These are phyloP conservation scores for Dorcus parallelipipedus DNA, from an alignment of 2,888 invertebrate species.

Conservation along the genomic window DNA sequence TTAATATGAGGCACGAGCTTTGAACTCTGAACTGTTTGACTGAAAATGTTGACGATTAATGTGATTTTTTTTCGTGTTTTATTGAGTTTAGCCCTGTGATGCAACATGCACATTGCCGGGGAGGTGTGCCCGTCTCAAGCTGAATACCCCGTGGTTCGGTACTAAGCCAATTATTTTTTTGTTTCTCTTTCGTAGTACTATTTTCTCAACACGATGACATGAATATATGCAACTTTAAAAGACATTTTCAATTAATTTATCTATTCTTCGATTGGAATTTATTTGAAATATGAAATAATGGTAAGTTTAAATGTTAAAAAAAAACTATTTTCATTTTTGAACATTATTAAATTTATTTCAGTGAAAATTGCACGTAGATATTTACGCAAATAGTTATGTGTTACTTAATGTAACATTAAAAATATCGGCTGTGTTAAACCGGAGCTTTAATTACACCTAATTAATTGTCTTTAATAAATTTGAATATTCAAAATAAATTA, in stretches of 20 bases:
- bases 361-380: too few relatives aligned
- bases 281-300: conserved; percentile 42
- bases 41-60: conserved; percentile 19
- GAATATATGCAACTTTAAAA: conserved; percentile 30
- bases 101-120: conserved; percentile 24
- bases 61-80: conserved; percentile 21
- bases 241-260: conserved; percentile 36
- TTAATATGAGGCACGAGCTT: conserved; percentile 18
- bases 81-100: conserved; percentile 19
- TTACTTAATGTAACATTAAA: too few relatives aligned
- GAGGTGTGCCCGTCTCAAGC: conserved; percentile 29
- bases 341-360: too few relatives aligned
- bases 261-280: conserved; percentile 35
- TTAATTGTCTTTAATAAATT: too few relatives aligned
- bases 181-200: conserved; percentile 7
- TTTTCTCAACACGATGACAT: conserved; percentile 30
- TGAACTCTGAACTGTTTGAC: conserved; percentile 17
- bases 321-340: too few relatives aligned
- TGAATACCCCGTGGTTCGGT: conserved; percentile 21
- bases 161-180: conserved; percentile 17
- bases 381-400: too few relatives aligned
- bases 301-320: conserved; percentile 27
- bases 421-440: too few relatives aligned
- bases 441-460: too few relatives aligned
- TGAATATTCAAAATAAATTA: too few relatives aligned